Evolutionary conservation across 2,888 invertebrate species (phyloP).

Genomic region (Sarcophaga variegata): DNA sequence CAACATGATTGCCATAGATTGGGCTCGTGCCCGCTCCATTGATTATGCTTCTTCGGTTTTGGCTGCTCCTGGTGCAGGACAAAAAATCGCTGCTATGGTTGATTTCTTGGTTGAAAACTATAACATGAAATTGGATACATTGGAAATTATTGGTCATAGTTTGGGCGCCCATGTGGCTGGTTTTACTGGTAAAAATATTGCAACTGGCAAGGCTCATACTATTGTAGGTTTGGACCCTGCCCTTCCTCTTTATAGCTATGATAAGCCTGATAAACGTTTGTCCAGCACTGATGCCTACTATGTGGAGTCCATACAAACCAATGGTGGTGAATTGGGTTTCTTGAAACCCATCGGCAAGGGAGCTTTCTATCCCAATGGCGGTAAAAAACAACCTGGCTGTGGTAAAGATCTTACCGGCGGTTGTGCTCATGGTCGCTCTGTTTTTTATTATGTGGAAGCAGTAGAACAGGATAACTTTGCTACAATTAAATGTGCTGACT

Average conservation of each 20-base stretch:
- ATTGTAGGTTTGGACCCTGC: slow-evolving; percentile 81
- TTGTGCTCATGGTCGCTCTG: slow-evolving; percentile 81
- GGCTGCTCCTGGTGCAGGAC: slow-evolving; percentile 71
- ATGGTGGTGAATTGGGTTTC: slow-evolving; percentile 74
- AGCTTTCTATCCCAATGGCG: slow-evolving; percentile 83
- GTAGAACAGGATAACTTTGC: slow-evolving; percentile 74
- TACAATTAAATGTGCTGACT: slow-evolving; percentile 71
- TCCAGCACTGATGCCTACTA: slow-evolving; percentile 73
- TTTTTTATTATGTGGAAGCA: slow-evolving; percentile 81
- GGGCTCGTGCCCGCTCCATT: slow-evolving; percentile 83
- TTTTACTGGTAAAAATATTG: slow-evolving; percentile 83
- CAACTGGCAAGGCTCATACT: slow-evolving; percentile 83
- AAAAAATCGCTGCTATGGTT: slow-evolving; percentile 72
- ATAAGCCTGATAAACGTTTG: slow-evolving; percentile 72
- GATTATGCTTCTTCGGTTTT: slow-evolving; percentile 83
- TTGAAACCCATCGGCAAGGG: slow-evolving; percentile 78
- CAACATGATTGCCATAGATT: slow-evolving; percentile 84
- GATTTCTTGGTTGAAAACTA: slow-evolving; percentile 81
- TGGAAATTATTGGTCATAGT: slow-evolving; percentile 83
- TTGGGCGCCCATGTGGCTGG: slow-evolving; percentile 84
- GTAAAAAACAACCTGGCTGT: slow-evolving; percentile 83
- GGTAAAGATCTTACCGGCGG: slow-evolving; percentile 76
- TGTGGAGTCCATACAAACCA: slow-evolving; percentile 76
- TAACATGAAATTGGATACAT: slow-evolving; percentile 81
- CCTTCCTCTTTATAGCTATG: slow-evolving; percentile 72